Percentiles rank a stretch among this genome's conserved stretches.
These are phyloP conservation scores for Hydropotes inermis DNA, from an alignment of 2,113 vertebrate genomes.

Conservation along the genomic window DNA sequence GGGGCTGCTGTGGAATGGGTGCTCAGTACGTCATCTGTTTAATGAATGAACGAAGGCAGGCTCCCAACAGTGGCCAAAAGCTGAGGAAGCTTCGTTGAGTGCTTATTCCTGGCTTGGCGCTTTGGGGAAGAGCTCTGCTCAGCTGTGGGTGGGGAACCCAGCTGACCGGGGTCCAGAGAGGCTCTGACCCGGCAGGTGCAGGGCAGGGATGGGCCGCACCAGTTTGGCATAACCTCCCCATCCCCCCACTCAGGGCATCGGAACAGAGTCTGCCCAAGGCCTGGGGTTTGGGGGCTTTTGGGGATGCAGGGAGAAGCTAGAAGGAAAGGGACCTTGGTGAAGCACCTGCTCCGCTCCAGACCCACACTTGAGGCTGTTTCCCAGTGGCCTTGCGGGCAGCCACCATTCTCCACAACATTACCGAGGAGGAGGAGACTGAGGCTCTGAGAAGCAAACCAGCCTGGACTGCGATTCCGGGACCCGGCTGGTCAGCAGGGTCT, in stretches of 20 bases:
- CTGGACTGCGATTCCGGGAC: not conserved
- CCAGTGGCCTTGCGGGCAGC: rapidly evolving
- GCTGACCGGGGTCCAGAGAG: not conserved
- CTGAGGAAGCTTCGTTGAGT: no score
- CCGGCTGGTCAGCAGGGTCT: not conserved
- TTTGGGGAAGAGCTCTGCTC: not conserved
- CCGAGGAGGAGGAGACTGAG: not conserved
- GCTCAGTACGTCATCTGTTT: not conserved
- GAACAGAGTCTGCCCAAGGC: not conserved
- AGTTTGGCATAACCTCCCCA: rapidly evolving
- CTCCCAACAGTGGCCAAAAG: not conserved
- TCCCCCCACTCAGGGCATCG: not conserved
- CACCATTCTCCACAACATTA: not conserved
- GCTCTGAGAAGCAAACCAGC: not conserved
- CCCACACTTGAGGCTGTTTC: not conserved
- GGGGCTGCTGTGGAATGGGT: not conserved
- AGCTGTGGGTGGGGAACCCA: not conserved
- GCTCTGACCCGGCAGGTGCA: not conserved
- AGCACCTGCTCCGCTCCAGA: not conserved
- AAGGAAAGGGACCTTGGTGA: not conserved
- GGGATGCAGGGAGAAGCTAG: not conserved
- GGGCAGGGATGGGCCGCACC: not conserved
- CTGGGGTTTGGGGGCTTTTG: no score
- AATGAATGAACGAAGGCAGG: not conserved
- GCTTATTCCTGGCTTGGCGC: not conserved